These are phyloP conservation scores for Spinibarbus caldwelli DNA, from an alignment of 2,797 vertebrate genomes.

Conservation along the genomic window DNA sequence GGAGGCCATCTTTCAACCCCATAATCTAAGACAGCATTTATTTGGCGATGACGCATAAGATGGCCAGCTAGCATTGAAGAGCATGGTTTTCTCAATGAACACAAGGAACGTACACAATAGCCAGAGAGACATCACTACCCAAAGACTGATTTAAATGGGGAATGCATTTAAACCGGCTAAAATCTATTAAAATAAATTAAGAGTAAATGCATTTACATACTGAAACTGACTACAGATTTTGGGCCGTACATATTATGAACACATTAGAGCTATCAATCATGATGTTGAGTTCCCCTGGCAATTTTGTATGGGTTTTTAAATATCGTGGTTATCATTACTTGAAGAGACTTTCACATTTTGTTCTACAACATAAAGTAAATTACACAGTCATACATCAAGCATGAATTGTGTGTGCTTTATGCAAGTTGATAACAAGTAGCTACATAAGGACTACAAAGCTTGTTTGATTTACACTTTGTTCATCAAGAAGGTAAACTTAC, in stretches of 20 bases:
- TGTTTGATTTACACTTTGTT: not conserved
- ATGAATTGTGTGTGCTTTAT: not conserved
- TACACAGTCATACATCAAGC: not conserved
- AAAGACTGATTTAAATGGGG: not conserved
- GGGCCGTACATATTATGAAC: not conserved
- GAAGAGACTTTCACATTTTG: not conserved
- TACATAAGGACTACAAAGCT: not conserved
- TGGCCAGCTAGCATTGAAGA: slow-evolving; percentile 62
- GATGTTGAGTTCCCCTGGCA: not conserved
- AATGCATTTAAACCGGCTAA: not conserved
- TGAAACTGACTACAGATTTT: not conserved
- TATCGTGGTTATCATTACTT: not conserved
- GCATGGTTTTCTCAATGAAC: slow-evolving; percentile 64
- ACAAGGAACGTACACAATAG: not conserved
- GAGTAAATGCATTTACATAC: not conserved
- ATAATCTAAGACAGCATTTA: slow-evolving; percentile 72
- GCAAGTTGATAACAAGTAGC: not conserved
- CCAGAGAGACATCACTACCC: no score
- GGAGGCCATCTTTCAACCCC: slow-evolving; percentile 77
- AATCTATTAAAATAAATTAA: not conserved
- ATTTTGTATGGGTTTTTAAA: not conserved
- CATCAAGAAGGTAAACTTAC: not conserved
- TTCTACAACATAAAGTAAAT: not conserved
- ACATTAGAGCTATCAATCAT: not conserved
- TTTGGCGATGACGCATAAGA: slow-evolving; percentile 67